Evolutionary conservation across 1,140 invertebrate genomes (phyloP), one percentile per base, ranked within the genome.

Genomic region (Teleopsis dalmanni): DNA sequence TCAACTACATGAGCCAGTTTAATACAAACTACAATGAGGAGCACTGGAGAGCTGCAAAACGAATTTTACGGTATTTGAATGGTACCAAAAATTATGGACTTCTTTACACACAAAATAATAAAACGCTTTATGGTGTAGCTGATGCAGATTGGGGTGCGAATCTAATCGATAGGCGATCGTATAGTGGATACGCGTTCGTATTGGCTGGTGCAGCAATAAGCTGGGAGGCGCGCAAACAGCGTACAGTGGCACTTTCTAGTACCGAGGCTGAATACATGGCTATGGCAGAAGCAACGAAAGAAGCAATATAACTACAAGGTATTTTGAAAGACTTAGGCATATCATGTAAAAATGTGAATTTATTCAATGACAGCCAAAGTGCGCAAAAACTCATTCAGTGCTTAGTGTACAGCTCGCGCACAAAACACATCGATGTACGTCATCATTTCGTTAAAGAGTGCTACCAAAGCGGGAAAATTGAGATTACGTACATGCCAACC

Each of bases 371-470:
- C 46, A 71, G 69, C 48, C 65, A 68, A 54, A 59, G 68, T 48
- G 64, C 69, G 3, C 59, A 68, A 14, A 52, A 60, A 35, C 37
- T 71, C n/a, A 57, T 53, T 6, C 50, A 61, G 16, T 70, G 73
- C 41, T 61, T 60, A 27, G 59, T 65, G 14, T 59, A 54, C 29
- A 61, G 70, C 44, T 52, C 59, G 37, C 50, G 62, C 27, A 69
- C 61, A 0, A 74, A 74, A 42, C 70, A 73, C 48, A 72, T 73
- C 37, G 65, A 72, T 41, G 49, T 73, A 2, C 51, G 56, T 26
- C 59, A 64, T 45, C 65, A 71, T 53, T 71, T 65, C 23, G 42
- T 53, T 3, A 27, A 48, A 22, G 5, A 42, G n/a, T 40, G 23
- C 16, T 2, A 37, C 19, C 27, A 34, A 33, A 23, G 5, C n/a